Percentiles rank a stretch among this genome's conserved stretches.
Evolutionary conservation across 2,113 vertebrate species (phyloP).

Genomic region (Pseudolaguvia tuberculata): DNA sequence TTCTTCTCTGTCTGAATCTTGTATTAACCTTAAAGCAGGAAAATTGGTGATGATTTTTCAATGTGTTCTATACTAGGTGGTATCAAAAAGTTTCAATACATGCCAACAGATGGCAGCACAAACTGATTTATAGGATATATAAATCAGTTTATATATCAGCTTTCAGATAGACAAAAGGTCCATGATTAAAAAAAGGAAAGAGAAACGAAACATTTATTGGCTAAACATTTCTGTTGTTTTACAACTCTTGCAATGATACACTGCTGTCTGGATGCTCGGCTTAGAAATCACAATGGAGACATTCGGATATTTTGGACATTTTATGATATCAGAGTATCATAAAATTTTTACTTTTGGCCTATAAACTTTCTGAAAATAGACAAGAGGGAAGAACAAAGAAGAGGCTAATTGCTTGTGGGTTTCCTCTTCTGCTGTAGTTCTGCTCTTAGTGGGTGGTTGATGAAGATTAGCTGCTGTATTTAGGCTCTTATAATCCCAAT

Average conservation of each 20-base stretch:
- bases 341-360: background rate
- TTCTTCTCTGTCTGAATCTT: too few relatives aligned
- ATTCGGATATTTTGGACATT: background rate
- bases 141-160: too few relatives aligned
- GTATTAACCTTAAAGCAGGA: background rate
- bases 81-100: too few relatives aligned
- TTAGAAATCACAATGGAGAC: background rate
- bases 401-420: conserved; percentile 10
- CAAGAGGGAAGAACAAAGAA: conserved; percentile 9
- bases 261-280: background rate
- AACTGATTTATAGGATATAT: too few relatives aligned
- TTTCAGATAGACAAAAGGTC: background rate
- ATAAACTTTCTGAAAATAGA: conserved; percentile 18
- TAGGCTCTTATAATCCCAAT: conserved; percentile 18
- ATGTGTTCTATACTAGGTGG: too few relatives aligned
- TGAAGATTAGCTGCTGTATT: conserved; percentile 25
- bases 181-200: background rate
- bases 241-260: background rate
- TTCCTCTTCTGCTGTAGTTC: conserved; percentile 10
- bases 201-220: conserved; percentile 1
- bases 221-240: background rate
- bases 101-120: too few relatives aligned
- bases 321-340: background rate
- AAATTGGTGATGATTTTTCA: background rate
- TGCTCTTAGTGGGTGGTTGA: conserved; percentile 24